Evolutionary conservation across 2,888 invertebrate genomes (phyloP), one percentile per base, ranked within the genome.

Genomic region (Dicyrtomina minuta): DNA sequence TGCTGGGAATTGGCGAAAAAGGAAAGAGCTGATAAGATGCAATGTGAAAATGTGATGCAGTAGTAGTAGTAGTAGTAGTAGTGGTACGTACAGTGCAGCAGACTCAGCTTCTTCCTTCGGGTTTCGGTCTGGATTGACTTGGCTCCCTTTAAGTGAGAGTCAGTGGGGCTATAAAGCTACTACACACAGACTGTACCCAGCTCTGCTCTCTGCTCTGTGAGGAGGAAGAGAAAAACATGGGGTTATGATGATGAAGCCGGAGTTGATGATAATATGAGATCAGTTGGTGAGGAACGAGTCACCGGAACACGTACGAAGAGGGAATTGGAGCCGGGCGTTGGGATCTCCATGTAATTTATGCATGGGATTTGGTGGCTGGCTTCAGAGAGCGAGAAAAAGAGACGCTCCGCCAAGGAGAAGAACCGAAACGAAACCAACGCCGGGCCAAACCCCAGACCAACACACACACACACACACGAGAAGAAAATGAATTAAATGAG

Each of bases 311-410:
- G 68, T 49, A 64, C 64, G 58, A 64, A 56, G 62, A 64, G 62
- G 62, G 62, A 62, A 62, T 49, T 24, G 62, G 49, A 62, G 10
- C 24, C 2, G 41, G 24, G 20, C 39, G 59, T 27, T 39, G 39
- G 58, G 33, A 39, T 39, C 24, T 67, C 60, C 49, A 27, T 33
- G 27, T 69, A 69, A 69, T 69, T 69, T 69, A 69, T 69, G 68
- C 68, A 69, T 69, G 64, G 64, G 68, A 69, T 69, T 69, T 69
- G 68, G 56, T 69, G 46, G 58, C 53, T 64, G 58, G 49, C 58
- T 69, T 49, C 43, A 20, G 64, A 41, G 69, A 46, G 15, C 13
- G 24, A 24, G 61, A 53, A 55, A 41, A 39, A 43, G 44, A 58
- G 58, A 61, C n/a, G n/a, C n/a, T n/a, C 43, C 49, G 60, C 17